These are phyloP conservation scores for Notarius quadriscutis DNA, from an alignment of 2,113 vertebrate species.

Conservation along the genomic window DNA sequence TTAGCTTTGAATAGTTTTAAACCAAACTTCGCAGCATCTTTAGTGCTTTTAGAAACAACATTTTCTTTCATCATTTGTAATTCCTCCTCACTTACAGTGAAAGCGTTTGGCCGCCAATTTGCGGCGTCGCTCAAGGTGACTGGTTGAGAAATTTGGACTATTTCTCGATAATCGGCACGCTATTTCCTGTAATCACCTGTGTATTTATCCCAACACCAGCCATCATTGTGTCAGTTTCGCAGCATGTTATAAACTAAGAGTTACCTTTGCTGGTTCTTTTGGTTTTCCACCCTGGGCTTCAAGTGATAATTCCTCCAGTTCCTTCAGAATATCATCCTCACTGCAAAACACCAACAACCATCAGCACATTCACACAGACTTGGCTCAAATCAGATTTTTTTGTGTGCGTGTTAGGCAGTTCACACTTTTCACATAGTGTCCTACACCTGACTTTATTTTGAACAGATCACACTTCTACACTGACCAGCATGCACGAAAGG, in stretches of 20 bases:
- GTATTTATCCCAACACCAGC: not conserved
- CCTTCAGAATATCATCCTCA: constrained; percentile 95
- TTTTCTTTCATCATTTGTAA: too few relatives aligned
- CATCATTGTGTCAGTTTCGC: not conserved
- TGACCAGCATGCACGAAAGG: not conserved
- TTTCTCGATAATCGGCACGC: too few relatives aligned
- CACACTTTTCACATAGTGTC: not conserved
- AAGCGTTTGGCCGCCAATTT: too few relatives aligned
- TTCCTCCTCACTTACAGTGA: too few relatives aligned
- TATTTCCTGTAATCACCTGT: too few relatives aligned
- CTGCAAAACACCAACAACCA: constrained; percentile 71
- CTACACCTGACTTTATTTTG: not conserved
- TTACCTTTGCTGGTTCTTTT: constrained; percentile 72
- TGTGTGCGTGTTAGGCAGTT: not conserved
- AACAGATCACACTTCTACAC: not conserved
- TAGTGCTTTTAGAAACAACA: too few relatives aligned
- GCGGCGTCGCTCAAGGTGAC: too few relatives aligned
- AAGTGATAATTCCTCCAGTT: constrained; percentile 89
- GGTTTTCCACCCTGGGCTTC: constrained; percentile 82
- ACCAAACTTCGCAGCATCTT: too few relatives aligned
- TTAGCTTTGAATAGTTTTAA: too few relatives aligned
- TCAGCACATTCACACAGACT: not conserved
- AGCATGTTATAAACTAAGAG: not conserved
- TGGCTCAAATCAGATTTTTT: not conserved
- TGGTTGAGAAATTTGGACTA: too few relatives aligned